Evolutionary conservation across 2,888 invertebrate genomes (phyloP), one percentile per base, ranked within the genome.

Genomic region (Caprella mutica): DNA sequence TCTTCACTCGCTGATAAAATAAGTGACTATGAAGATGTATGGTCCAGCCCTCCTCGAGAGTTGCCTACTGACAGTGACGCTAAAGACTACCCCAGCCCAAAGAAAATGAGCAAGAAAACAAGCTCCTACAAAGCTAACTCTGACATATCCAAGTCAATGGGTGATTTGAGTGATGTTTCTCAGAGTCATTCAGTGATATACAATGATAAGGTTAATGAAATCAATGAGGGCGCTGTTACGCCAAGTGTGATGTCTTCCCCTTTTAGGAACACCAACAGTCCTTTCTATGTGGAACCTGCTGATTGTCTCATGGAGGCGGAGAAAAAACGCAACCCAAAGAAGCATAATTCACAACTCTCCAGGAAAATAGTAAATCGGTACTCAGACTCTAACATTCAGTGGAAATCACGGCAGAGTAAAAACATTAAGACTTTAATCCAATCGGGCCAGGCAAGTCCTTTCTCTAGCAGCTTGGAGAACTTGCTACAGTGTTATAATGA

Each of bases 1-100:
- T 90, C 90, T 72, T 85, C 86, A 1, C 77, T 92, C 30, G 85
- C 86, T 63, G 93, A 93, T 71, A 92, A 92, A 76, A 84, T 87
- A 44, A 91, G 91, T 68, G 93, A 93, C 73, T 93, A 93, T 71
- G 93, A 93, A 75, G 93, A 93, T 71, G 84, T 93, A 67, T 93
- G 93, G 92, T 81, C 84, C 64, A 81, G 82, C 66, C 70, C 72
- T 19, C 68, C 72, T 9, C 26, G 52, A 38, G 40, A 38, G 17
- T 29, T 38, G n/a, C 48, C 56, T 12, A 50, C 56, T 9, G 24
- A 5, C 19, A 23, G 27, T 12, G 21, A 33, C 6, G 29, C 48
- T 12, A 48, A 23, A 30, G 48, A 48, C 9, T 46, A 30, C 46
- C 56, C 50, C 12, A 63, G 40, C 62, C 66, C 56, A 65, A 68